Evolutionary conservation across 2,113 vertebrate genomes (phyloP), one percentile per base, ranked within the genome.

Genomic region (Deroptyus accipitrinus): DNA sequence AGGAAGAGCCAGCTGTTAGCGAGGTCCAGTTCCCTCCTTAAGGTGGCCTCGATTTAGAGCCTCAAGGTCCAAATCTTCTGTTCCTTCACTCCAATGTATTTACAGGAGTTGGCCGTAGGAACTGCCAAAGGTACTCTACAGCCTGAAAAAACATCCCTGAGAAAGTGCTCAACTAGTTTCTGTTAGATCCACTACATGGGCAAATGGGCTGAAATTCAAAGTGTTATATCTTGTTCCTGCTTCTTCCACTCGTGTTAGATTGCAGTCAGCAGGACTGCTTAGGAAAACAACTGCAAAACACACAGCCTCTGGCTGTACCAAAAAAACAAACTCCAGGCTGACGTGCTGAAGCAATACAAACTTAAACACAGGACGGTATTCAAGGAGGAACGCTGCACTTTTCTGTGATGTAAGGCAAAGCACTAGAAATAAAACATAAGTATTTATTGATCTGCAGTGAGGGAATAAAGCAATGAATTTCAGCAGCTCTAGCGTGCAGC

Each of bases 381-480:
- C 95, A 76, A 94, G 91, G 55, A 94, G 57, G 85, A 77, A 88
- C 1, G 9, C 46, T 83, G 80, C 93, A 94, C 89, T 93, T 90
- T 52, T 44, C 66, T 76, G 92, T 88, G 72, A 85, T 95, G 83
- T 81, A 96, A 97, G 89, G 67, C 69, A 94, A 95, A 91, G 77
- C 90, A 44, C 77, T 82, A 89, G 77, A 96, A 95, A 97, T 96
- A 96, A 97, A 96, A 87, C 70, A 75, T 78, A 86, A 86, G 90
- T 97, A 97, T 96, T 97, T 96, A 97, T 96, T 92, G 95, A 96
- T 93, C 96, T 74, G 94, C 95, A 97, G 94, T 95, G 74, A 85
- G 85, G 88, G 94, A 97, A 86, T 94, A 96, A 88, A 93, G 95
- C 94, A 92, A 94, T 92, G 95, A 89, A 97, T 97, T 97, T 94